phyloP scores from a whole-genome alignment of 1,140 invertebrate species.

The Sycophaga agraensis region DNA sequence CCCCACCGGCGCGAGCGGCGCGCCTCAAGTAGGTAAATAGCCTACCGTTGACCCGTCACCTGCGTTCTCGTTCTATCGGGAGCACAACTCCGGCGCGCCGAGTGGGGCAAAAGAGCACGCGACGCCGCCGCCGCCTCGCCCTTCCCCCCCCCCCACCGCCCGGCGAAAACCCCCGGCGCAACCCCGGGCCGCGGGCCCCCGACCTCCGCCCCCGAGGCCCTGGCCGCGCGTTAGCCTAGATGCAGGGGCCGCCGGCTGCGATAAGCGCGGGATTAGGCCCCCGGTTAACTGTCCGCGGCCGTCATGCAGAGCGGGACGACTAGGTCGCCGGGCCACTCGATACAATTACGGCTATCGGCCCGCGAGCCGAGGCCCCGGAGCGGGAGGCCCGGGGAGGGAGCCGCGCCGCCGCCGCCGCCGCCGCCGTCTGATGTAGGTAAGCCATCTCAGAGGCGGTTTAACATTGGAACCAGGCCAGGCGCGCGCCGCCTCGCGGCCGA shows the following conservation, averaged over 20 bases:
- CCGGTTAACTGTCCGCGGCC: slow-evolving; percentile 34
- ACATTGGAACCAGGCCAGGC: slow-evolving; percentile 37
- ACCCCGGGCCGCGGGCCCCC: too few relatives aligned
- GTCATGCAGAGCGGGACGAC: slow-evolving; percentile 41
- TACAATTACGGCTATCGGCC: slow-evolving; percentile 41
- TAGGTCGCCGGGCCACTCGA: slow-evolving; percentile 39
- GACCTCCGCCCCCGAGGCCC: neutral
- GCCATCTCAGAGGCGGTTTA: slow-evolving; percentile 33
- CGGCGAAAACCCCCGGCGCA: neutral
- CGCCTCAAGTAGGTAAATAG: slow-evolving; percentile 57
- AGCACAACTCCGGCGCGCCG: slow-evolving; percentile 37
- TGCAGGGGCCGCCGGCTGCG: neutral
- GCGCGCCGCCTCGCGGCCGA: slow-evolving; percentile 6
- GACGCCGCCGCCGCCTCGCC: neutral
- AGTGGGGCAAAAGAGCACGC: slow-evolving; percentile 11
- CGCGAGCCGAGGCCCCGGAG: neutral
- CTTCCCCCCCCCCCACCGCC: too few relatives aligned
- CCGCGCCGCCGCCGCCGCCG: neutral
- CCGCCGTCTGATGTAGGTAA: neutral
- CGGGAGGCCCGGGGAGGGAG: too few relatives aligned
- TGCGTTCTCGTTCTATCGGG: slow-evolving; percentile 59
- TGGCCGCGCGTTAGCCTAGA: neutral
- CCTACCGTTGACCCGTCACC: slow-evolving; percentile 58
- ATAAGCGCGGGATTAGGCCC: slow-evolving; percentile 29
- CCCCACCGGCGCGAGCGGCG: neutral